Percentiles rank a stretch among this genome's conserved stretches.
Conservation (phyloP, 2,888 invertebrate genomes). For the Ochropleura leucogaster region DNA sequence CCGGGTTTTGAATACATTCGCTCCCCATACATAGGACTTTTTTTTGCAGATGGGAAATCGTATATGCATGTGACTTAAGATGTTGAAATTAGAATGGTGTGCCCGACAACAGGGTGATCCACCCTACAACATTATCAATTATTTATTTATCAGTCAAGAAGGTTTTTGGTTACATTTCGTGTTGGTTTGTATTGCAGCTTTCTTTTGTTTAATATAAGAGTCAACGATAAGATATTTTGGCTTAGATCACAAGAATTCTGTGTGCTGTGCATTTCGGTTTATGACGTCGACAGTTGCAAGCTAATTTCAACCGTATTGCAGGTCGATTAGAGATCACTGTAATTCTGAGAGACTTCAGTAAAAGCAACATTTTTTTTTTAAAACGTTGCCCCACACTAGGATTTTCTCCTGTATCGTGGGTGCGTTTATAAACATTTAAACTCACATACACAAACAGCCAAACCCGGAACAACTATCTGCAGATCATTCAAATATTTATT, state of each 20-base stretch:
- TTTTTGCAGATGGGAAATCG: too few species aligned
- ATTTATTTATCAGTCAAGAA: conserved; percentile 37
- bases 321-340: neutral
- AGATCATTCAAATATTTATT: too few species aligned
- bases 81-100: neutral
- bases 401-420: too few species aligned
- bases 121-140: conserved; percentile 43
- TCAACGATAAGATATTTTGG: conserved; percentile 14
- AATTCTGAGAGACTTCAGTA: neutral
- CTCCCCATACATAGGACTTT: too few species aligned
- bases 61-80: too few species aligned
- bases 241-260: neutral
- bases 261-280: too few species aligned
- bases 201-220: conserved; percentile 27
- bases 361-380: neutral
- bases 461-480: too few species aligned
- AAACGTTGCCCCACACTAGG: too few species aligned
- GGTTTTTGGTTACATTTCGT: conserved; percentile 34
- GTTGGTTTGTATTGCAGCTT: conserved; percentile 22
- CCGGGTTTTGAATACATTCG: too few species aligned
- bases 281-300: neutral
- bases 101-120: conserved; percentile 4
- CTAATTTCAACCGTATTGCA: neutral
- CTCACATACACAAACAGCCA: too few species aligned
- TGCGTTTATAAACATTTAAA: too few species aligned